These are phyloP conservation scores for Strigops habroptila DNA, from an alignment of 2,113 vertebrate species.

Conservation along the genomic window DNA sequence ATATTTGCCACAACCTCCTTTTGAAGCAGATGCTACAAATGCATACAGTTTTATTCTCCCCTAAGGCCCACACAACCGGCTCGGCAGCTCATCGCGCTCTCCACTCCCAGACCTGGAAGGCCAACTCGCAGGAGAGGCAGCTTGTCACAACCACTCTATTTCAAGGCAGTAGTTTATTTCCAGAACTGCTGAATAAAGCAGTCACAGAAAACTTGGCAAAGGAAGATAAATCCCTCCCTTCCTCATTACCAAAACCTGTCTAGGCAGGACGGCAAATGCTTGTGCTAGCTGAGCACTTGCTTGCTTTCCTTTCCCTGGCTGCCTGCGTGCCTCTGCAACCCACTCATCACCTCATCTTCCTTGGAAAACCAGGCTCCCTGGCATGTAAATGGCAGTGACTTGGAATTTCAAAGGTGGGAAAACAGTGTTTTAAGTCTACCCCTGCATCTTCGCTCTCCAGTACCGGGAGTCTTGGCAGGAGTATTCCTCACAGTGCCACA, in stretches of 20 bases:
- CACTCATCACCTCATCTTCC: background rate
- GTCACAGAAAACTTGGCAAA: background rate
- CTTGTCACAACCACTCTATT: slow-evolving; percentile 53
- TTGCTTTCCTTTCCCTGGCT: background rate
- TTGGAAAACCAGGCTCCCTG: background rate
- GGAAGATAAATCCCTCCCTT: background rate
- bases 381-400: too few species aligned
- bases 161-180: slow-evolving; percentile 40
- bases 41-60: slow-evolving; percentile 47
- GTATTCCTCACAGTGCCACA: background rate
- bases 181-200: slow-evolving; percentile 55
- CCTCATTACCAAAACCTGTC: background rate
- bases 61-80: background rate
- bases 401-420: background rate
- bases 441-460: background rate
- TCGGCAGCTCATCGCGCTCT: background rate
- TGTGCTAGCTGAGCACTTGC: rapidly evolving
- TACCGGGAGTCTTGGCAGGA: background rate
- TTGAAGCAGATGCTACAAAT: slow-evolving; percentile 63
- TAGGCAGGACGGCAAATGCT: background rate
- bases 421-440: background rate
- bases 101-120: slow-evolving; percentile 41
- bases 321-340: background rate
- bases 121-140: slow-evolving; percentile 26
- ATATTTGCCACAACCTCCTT: slow-evolving; percentile 60